Evolutionary conservation across 2,888 invertebrate genomes (phyloP), one percentile per base, ranked within the genome.

Genomic region (Gymnoscelis rufifasciata): DNA sequence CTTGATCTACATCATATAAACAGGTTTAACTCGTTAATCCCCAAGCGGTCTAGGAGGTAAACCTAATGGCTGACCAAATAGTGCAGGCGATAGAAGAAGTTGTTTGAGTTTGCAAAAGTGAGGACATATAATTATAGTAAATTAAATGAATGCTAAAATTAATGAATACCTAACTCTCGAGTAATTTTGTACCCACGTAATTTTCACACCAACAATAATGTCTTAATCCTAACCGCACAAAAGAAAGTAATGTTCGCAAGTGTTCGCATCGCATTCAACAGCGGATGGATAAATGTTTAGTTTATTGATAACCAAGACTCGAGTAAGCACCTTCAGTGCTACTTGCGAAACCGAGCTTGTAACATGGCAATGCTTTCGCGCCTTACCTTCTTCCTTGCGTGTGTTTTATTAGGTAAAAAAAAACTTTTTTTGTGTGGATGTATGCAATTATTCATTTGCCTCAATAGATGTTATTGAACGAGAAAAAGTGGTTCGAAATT

Each of bases 291-390:
- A 19, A 71, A 65, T 65, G 51, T 54, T 56, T 24, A 19, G 13
- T 11, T 28, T 40, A 39, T 19, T 48, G 39, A 39, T 43, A 48
- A 40, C 26, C 14, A 14, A 29, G 36, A 15, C 50, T 77, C 19
- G 19, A 11, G 33, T 15, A 15, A 19, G 35, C 19, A 13, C 15
- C 33, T 26, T 33, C 76, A 87, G 87, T 87, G 66, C 64, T 71
- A 66, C 64, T 60, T 57, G 67, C 63, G 75, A 73, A 68, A 64
- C 74, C 73, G 74, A 66, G 67, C 66, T 52, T 54, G 64, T 74
- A 81, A 74, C 77, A 87, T 86, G 87, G 69, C 71, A 71, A 69
- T 60, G 57, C 64, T 74, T 64, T 71, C 74, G 59, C 73, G 63
- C 51, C 49, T 67, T 29, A 56, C 55, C 47, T 52, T 64, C 47